Percentiles rank a stretch among this genome's conserved stretches.
phyloP scores from a whole-genome alignment of 1,140 invertebrate species.

The Mya arenaria region DNA sequence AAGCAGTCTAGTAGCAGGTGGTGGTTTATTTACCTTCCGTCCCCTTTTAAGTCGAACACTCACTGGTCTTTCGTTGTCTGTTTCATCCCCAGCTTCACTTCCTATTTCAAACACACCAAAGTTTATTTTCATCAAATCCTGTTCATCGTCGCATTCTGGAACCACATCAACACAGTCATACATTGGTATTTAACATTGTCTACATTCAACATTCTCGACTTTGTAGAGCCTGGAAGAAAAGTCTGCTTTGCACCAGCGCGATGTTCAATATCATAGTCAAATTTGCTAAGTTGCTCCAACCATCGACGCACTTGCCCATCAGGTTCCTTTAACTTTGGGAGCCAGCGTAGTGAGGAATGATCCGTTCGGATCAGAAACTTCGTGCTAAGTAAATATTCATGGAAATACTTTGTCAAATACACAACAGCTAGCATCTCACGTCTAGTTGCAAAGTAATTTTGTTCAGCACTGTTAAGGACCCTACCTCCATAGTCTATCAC shows the following conservation, averaged over 20 bases:
- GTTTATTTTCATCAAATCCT: neutral
- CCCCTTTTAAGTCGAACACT: conserved; percentile 7
- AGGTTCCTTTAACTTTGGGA: conserved; percentile 21
- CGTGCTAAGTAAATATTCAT: conserved; percentile 16
- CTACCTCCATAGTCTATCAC: conserved; percentile 52
- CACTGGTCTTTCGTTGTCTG: neutral
- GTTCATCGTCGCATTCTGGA: neutral
- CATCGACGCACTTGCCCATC: neutral
- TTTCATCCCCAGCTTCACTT: neutral
- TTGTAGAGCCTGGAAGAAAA: neutral
- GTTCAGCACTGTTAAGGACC: neutral
- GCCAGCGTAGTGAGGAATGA: conserved; percentile 20
- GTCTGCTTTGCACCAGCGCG: conserved; percentile 13
- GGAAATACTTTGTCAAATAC: conserved; percentile 38
- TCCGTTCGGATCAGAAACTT: conserved; percentile 17
- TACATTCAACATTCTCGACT: conserved; percentile 1
- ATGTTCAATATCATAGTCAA: conserved; percentile 29
- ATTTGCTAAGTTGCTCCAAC: conserved; percentile 32
- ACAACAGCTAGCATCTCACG: conserved; percentile 21
- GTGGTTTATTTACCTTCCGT: conserved; percentile 5
- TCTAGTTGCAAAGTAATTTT: conserved; percentile 24
- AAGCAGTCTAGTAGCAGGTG: neutral
- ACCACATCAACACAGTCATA: neutral
- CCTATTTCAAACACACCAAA: neutral
- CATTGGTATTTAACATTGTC: conserved; percentile 36